Base-by-base conservation (phyloP, 2,113 vertebrate species). In the Ochotona curzoniae region DNA sequence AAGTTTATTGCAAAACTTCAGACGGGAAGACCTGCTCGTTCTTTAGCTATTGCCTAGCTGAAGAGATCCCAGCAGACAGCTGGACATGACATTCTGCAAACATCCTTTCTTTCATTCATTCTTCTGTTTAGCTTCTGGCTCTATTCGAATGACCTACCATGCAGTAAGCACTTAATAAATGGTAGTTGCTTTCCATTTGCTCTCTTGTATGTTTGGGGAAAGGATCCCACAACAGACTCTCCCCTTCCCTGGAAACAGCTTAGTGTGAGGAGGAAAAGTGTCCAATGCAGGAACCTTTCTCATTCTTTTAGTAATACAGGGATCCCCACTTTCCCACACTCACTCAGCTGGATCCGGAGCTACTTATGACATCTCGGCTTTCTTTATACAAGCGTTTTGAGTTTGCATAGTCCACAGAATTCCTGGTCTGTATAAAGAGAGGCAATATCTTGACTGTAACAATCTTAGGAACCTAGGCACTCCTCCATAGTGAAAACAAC, bases 241-340 rank as follows among this genome's bases (percentile, higher is more conserved):
- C 66, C 73, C 44, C 67, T 47, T 84, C 94, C 51, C 66, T 86
- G 54, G 23, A 76, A 96, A 89, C 20, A 66, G 86, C 86, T 47
- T 64, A 86, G n/a, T 49, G 8, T 64, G 51, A 23, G 7, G 23
- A 78, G 66, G 66, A 35, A 71, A 88, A 67, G 17, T 57, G 49
- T 44, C 26, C 32, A 89, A 23, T 15, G 18, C 71, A 91, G 61
- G n/a, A 51, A 63, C 28, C 18, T 79, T 69, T 10, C 49, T 78
- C 64, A 83, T n/a, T 66, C n/a, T 69, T 67, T 69, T 28, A 44
- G 14, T 60, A 49, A 21, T 7, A 7, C 66, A 69, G 26, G 8
- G 28, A 0, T 28, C 17, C 78, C 67, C 10, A 66, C 28, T 67
- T 93, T 82, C 30, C 78, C 66, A 12, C 30, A 87, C 0, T 80